Conservation (phyloP, 1,140 invertebrate species). For the Magallana gigas region DNA sequence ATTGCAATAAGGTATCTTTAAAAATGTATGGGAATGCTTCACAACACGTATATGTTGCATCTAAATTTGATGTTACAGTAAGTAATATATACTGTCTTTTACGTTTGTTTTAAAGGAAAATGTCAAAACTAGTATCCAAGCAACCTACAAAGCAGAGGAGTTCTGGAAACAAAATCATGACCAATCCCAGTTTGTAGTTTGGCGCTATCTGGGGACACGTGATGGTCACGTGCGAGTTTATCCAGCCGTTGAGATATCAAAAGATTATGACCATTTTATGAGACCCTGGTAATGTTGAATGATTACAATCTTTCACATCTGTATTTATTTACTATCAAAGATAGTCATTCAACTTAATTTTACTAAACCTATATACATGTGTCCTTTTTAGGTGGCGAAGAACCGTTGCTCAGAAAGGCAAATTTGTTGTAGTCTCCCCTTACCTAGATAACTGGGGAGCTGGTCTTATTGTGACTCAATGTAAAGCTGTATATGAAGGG, state of each 20-base stretch:
- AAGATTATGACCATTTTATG: conserved; percentile 38
- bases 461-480: conserved; percentile 30
- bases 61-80: no score
- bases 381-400: conserved; percentile 39
- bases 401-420: conserved; percentile 40
- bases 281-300: conserved; percentile 42
- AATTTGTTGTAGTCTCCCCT: conserved; percentile 28
- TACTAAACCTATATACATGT: no score
- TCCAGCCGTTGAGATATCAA: conserved; percentile 37
- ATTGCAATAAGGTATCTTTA: no score
- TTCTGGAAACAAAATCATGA: conserved; percentile 38
- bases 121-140: not conserved
- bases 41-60: no score
- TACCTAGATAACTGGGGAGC: conserved; percentile 48
- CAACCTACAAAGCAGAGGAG: conserved; percentile 37
- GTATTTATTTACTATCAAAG: not conserved
- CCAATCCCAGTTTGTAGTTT: conserved; percentile 34
- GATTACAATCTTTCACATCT: not conserved
- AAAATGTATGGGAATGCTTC: no score
- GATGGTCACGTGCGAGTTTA: conserved; percentile 43
- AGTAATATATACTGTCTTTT: no score
- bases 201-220: conserved; percentile 47
- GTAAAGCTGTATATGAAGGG: conserved; percentile 29
- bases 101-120: not conserved
- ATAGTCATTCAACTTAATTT: not conserved